Base-by-base conservation (phyloP, 1,140 invertebrate genomes). In the Globodera ellingtonae region DNA sequence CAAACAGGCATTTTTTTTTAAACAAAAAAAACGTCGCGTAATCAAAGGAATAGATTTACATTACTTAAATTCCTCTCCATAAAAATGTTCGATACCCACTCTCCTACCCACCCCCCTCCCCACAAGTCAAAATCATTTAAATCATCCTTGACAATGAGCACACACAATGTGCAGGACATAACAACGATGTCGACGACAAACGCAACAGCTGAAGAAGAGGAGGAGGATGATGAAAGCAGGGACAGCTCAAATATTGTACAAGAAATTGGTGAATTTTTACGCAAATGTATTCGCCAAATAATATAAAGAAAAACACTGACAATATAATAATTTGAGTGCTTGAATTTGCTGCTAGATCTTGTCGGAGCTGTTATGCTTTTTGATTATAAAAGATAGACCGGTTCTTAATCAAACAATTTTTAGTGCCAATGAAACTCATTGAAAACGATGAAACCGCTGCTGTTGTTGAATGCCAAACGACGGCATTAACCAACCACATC, bases 211-310 rank as follows among this genome's bases (percentile, higher is more conserved):
- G 21, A 69, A 4, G 66, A 24, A 69, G 66, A 69, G 8, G 66
- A 24, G 66, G 66, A 69, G 6, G 66, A 24, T 6, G 10, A 24
- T 44, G n/a, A 69, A 10, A 52, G 52, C 52, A 52, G 6, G 52
- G 66, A 69, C 10, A 10, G n/a, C 21, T 69, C 66, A 44, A 69
- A 69, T n/a, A 69, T 69, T 69, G 66, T 69, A 9, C 66, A 69
- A 69, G 66, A 69, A 44, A 69, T 69, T 9, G 66, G 66, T 69
- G 18, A 52, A 52, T 52, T 8, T 52, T 52, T 52, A 52, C 35
- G 35, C 35, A 35, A 35, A 35, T 2, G 3, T 35, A 35, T 35
- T 35, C 35, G n/a, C 35, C 35, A 3, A 35, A 35, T 35, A 35
- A 35, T 35, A 35, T 35, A 35, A 35, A 35, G 35, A 35, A 35